Base-by-base conservation (phyloP, 2,888 invertebrate genomes). In the Drosophila paramelanica region DNA sequence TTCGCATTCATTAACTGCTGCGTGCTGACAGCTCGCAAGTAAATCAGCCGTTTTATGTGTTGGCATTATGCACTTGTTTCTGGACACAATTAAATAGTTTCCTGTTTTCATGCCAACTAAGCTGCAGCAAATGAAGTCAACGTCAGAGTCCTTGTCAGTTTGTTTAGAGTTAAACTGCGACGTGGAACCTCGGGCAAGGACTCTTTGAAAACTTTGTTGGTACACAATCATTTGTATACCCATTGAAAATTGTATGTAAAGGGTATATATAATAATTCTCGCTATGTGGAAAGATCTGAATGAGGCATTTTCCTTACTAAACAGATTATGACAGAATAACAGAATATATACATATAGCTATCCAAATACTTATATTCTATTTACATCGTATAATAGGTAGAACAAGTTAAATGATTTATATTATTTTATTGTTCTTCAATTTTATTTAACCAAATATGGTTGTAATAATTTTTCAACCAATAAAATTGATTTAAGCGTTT, bases 41-140 rank as follows among this genome's bases (percentile, higher is more conserved):
- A 33, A 60, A 55, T 68, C 62, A 53, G 11, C 1, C 39, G 43
- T 25, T 36, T 20, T 55, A 55, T 39, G 11, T 36, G 36, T 8
- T n/a, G 41, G 27, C 14, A 36, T 25, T 65, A 41, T 49, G 25
- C 56, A 52, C 67, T 57, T 46, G 65, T 36, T 36, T 42, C 62
- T 43, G 41, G n/a, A 8, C 53, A 67, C 71, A 88, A 82, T 83
- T 88, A 85, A 67, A 82, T 70, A 61, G 77, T 85, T 77, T 81
- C 84, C 77, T 43, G 66, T 45, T 65, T 64, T 50, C 38, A 46
- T 38, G 51, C 43, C 41, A 59, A 46, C 36, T 42, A 39, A 60
- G 47, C 56, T 65, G 51, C 61, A 71, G 68, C 64, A 70, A 79
- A 76, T 80, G 61, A 68, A 78, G 53, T 68, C 60, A 59, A 75